Conservation (phyloP, 2,797 vertebrate species). For the Acomys russatus region DNA sequence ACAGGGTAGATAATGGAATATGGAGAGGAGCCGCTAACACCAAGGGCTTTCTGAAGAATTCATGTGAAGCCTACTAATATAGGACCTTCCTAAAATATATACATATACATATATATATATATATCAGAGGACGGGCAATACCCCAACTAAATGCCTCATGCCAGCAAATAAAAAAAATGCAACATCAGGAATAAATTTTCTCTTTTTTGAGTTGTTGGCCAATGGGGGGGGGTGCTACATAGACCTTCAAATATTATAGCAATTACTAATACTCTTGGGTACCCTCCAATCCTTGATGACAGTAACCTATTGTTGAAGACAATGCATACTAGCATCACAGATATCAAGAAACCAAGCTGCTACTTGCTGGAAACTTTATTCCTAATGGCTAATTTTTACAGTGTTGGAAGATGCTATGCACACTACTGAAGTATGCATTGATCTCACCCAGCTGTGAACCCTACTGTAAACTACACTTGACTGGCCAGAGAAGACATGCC, state of each 20-base stretch:
- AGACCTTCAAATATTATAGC: not conserved
- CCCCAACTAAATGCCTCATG: not conserved
- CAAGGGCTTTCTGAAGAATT: not conserved
- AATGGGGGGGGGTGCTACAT: not conserved
- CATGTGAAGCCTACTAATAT: not conserved
- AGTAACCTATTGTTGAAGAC: not conserved
- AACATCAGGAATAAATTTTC: not conserved
- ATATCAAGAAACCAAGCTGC: not conserved
- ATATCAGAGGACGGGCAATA: no score
- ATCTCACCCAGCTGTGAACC: not conserved
- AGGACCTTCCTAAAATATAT: not conserved
- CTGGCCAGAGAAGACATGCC: not conserved
- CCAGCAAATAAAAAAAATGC: not conserved
- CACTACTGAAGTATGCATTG: not conserved
- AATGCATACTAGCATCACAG: not conserved
- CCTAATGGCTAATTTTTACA: not conserved
- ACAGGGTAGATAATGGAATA: not conserved
- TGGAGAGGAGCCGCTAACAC: no score
- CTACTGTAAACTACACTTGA: not conserved
- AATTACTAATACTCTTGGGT: not conserved
- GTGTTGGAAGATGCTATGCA: not conserved
- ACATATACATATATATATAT: not conserved
- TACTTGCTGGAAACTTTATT: not conserved
- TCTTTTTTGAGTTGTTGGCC: not conserved
- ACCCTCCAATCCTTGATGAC: not conserved